A percentile compares a stretch with the other conserved stretches of the same genome.
Conservation (phyloP, 1,140 invertebrate genomes). For the Dendroctonus ponderosae region DNA sequence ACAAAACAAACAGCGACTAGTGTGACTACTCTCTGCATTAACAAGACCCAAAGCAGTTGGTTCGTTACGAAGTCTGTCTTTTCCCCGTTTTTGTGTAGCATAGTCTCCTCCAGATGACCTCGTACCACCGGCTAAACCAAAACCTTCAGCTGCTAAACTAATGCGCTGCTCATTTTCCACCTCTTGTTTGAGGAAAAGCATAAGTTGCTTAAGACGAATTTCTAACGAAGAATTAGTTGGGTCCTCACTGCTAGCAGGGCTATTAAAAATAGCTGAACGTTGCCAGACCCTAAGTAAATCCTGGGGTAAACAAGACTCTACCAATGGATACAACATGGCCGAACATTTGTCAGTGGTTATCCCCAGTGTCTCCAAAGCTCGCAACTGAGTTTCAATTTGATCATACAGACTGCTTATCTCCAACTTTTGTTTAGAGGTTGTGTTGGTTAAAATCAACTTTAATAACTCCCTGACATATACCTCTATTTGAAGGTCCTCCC, state of each 20-base stretch:
- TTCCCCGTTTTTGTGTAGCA: neutral
- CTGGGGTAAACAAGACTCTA: slow-evolving; percentile 13
- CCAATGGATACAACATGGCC: slow-evolving; percentile 34
- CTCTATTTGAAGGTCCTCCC: too few species aligned
- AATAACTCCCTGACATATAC: too few species aligned
- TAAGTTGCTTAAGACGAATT: neutral
- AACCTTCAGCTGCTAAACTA: slow-evolving; percentile 5
- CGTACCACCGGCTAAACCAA: slow-evolving; percentile 5
- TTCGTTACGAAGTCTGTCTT: neutral
- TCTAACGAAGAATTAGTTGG: neutral
- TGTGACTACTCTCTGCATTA: neutral
- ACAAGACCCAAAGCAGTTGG: slow-evolving; percentile 1
- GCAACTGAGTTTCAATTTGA: too few species aligned
- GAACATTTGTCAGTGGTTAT: slow-evolving; percentile 10
- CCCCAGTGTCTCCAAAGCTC: slow-evolving; percentile 31
- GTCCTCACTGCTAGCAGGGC: neutral
- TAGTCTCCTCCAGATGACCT: slow-evolving; percentile 7
- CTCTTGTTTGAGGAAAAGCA: slow-evolving; percentile 10
- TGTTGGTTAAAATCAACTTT: too few species aligned
- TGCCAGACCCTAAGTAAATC: slow-evolving; percentile 11
- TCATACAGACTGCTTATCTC: too few species aligned
- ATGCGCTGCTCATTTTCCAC: slow-evolving; percentile 15
- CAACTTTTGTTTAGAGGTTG: too few species aligned
- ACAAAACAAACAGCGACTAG: neutral
- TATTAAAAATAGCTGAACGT: slow-evolving; percentile 12